A percentile compares a stretch with the other conserved stretches of the same genome.
Conservation (phyloP, 2,113 vertebrate genomes). For the Hyla sarda region DNA sequence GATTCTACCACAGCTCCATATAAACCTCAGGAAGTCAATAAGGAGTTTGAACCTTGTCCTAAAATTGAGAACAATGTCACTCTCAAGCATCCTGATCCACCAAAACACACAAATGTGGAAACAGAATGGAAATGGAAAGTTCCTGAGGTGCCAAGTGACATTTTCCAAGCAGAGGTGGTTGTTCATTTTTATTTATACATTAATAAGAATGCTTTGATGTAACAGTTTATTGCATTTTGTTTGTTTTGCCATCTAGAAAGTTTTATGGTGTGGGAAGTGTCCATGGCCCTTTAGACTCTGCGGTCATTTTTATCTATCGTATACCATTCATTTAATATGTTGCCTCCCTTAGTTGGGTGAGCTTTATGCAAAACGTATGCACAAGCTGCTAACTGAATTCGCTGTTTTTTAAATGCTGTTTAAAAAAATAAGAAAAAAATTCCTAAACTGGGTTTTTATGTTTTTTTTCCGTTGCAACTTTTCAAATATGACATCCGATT, state of each 20-base stretch:
- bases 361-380: no score
- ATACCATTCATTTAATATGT: no score
- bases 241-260: not conserved
- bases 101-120: constrained; percentile 9
- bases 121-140: constrained; percentile 52
- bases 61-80: not conserved
- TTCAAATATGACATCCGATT: no score
- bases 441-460: no score
- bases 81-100: not conserved
- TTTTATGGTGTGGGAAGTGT: not conserved
- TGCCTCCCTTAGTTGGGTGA: no score
- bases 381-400: no score
- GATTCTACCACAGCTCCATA: not conserved
- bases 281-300: not conserved
- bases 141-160: constrained; percentile 37
- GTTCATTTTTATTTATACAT: not conserved
- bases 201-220: not conserved
- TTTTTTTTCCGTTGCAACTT: no score
- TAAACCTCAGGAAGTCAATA: not conserved
- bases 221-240: not conserved
- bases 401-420: no score
- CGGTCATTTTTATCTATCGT: no score
- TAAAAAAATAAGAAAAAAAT: no score
- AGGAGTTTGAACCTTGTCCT: not conserved
- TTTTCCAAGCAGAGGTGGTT: constrained; percentile 37